Conservation (phyloP, 2,113 vertebrate genomes). For the Leptodactylus fuscus region DNA sequence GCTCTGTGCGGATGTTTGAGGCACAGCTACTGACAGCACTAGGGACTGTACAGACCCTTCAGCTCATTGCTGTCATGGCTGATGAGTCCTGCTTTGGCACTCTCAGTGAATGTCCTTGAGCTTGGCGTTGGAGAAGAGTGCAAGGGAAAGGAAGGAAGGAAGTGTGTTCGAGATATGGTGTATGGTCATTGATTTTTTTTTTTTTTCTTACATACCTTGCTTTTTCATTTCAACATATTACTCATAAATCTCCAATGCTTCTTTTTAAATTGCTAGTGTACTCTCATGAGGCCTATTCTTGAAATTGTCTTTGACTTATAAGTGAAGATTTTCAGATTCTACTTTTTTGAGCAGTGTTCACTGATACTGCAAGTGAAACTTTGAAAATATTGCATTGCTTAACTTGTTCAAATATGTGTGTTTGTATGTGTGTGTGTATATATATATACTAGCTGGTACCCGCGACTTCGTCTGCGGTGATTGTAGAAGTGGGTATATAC, state of each 20-base stretch:
- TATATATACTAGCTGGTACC: too few species aligned
- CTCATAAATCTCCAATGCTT: background rate
- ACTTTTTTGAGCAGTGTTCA: too few species aligned
- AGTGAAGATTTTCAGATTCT: too few species aligned
- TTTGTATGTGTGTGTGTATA: too few species aligned
- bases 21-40: conserved; percentile 58
- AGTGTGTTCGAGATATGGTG: background rate
- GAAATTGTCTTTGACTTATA: too few species aligned
- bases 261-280: too few species aligned
- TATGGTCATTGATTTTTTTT: background rate
- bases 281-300: background rate
- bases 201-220: background rate
- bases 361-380: too few species aligned
- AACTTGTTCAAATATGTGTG: too few species aligned
- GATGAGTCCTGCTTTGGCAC: conserved; percentile 39
- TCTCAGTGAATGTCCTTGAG: conserved; percentile 59
- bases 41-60: conserved; percentile 54
- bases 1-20: conserved; percentile 52
- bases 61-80: conserved; percentile 52
- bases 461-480: too few species aligned
- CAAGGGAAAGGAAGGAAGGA: conserved; percentile 37
- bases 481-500: too few species aligned
- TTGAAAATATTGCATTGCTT: too few species aligned
- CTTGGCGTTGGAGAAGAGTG: conserved; percentile 25
- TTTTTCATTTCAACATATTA: background rate